These are phyloP conservation scores for Lomographa bimaculata DNA, from an alignment of 2,888 invertebrate species.

Conservation along the genomic window DNA sequence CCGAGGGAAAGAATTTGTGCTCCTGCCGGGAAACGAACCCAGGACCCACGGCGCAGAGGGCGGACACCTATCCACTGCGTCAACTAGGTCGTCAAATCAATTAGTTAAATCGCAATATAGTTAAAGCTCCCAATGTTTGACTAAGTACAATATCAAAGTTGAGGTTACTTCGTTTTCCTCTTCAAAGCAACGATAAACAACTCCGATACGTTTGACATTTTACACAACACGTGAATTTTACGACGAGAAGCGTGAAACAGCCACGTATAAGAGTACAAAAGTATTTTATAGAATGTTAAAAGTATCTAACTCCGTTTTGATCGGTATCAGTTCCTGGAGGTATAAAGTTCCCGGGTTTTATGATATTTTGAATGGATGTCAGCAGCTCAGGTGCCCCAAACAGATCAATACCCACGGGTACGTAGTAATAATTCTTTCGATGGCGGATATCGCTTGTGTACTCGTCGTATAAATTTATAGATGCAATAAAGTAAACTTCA, in stretches of 20 bases:
- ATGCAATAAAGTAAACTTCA: slow-evolving; percentile 22
- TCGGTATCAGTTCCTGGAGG: slow-evolving; percentile 46
- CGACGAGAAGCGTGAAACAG: slow-evolving; percentile 25
- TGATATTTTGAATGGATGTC: slow-evolving; percentile 41
- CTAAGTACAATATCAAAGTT: no score
- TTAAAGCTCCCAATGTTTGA: no score
- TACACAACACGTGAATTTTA: slow-evolving; percentile 27
- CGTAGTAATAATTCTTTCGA: slow-evolving; percentile 30
- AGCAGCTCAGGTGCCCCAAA: slow-evolving; percentile 34
- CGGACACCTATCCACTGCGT: no score
- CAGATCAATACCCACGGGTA: slow-evolving; percentile 35
- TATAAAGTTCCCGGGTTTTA: slow-evolving; percentile 40
- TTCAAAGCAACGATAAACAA: slow-evolving; percentile 11
- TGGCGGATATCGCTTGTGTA: slow-evolving; percentile 24
- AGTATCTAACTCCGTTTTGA: slow-evolving; percentile 46
- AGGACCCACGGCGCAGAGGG: no score
- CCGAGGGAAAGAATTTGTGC: no score
- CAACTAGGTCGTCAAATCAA: no score
- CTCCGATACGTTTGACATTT: slow-evolving; percentile 15
- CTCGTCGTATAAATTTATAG: slow-evolving; percentile 27
- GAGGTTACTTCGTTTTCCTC: no score
- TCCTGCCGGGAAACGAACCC: no score
- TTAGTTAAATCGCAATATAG: no score
- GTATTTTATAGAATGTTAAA: slow-evolving; percentile 50
- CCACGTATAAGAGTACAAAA: slow-evolving; percentile 36